These are phyloP conservation scores for Tinea trinotella DNA, from an alignment of 2,888 invertebrate species.

Conservation along the genomic window DNA sequence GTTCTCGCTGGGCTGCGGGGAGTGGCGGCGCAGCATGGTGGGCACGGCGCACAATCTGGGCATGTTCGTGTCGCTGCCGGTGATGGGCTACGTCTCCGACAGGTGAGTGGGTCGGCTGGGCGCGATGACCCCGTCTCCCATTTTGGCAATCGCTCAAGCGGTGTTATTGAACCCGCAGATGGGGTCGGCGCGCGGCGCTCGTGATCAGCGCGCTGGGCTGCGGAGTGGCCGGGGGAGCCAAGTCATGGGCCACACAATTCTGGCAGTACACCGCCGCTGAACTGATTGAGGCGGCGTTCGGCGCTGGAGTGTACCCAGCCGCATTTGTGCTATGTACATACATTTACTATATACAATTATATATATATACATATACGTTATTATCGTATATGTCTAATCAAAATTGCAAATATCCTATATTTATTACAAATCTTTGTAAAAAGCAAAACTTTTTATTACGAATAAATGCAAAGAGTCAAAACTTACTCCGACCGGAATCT, in stretches of 20 bases:
- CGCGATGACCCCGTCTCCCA: neutral
- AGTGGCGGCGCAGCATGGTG: conserved; percentile 82
- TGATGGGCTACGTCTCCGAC: conserved; percentile 81
- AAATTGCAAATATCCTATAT: no score
- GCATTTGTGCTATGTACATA: conserved; percentile 69
- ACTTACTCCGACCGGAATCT: no score
- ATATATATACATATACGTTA: no score
- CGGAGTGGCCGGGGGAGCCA: conserved; percentile 63
- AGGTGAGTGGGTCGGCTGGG: conserved; percentile 60
- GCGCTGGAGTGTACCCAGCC: conserved; percentile 72
- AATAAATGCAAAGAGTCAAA: no score
- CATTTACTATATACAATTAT: no score
- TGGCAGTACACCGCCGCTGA: conserved; percentile 64
- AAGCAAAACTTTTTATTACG: no score
- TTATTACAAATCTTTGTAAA: no score
- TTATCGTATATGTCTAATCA: no score
- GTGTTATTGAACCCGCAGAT: conserved; percentile 48
- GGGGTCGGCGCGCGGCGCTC: conserved; percentile 75
- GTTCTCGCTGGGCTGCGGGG: conserved; percentile 66
- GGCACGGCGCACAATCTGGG: conserved; percentile 83
- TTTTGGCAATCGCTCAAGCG: neutral
- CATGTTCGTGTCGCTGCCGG: conserved; percentile 79
- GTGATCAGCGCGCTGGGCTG: conserved; percentile 63
- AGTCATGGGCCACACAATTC: conserved; percentile 70
- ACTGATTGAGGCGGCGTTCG: conserved; percentile 68